phyloP scores from a whole-genome alignment of 2,113 vertebrate species.

The Petaurus breviceps region DNA sequence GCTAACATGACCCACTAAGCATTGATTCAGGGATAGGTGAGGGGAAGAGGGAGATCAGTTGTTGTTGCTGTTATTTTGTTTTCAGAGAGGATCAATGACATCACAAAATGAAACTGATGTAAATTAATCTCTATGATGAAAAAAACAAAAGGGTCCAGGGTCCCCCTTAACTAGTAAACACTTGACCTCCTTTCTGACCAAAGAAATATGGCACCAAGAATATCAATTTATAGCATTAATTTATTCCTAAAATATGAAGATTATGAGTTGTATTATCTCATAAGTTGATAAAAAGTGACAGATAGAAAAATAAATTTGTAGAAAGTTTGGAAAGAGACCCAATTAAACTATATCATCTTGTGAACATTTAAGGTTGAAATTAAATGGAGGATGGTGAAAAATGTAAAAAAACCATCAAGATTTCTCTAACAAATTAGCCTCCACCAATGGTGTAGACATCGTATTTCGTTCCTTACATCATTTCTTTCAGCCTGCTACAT shows the following conservation, averaged over 20 bases:
- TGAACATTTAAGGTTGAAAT: background rate
- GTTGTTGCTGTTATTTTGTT: no score
- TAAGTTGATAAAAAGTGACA: background rate
- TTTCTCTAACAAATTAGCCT: background rate
- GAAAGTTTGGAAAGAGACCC: background rate
- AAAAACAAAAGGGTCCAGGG: background rate
- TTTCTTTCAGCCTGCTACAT: background rate
- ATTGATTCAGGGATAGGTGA: no score
- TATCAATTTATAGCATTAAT: background rate
- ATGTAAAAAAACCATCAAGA: background rate
- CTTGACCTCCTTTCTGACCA: background rate
- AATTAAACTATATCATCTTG: background rate
- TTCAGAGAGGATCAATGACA: no score
- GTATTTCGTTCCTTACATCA: background rate
- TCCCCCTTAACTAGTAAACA: background rate
- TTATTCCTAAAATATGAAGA: background rate
- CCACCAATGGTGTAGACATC: background rate
- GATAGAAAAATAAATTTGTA: background rate
- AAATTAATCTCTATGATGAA: background rate
- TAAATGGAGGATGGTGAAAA: background rate
- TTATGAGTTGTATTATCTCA: background rate
- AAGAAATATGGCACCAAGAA: background rate
- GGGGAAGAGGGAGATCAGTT: no score
- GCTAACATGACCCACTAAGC: background rate
- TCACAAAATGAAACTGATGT: background rate